Conservation (phyloP, 2,113 vertebrate species). For the Zingel zingel region DNA sequence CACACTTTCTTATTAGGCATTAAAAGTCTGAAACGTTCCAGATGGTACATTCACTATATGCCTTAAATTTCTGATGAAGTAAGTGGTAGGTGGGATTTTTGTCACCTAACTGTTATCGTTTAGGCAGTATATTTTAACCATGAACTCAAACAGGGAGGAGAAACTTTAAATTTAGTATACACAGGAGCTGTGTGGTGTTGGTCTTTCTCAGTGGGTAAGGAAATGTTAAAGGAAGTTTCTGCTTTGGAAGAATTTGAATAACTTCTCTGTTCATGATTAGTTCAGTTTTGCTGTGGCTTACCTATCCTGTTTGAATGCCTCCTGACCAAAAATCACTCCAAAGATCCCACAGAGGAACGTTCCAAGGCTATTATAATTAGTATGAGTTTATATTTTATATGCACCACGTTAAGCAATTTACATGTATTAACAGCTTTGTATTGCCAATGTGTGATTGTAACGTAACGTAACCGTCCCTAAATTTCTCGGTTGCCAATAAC, state of each 20-base stretch:
- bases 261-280: background rate
- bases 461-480: too few relatives aligned
- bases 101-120: background rate
- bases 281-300: background rate
- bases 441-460: too few relatives aligned
- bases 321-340: background rate
- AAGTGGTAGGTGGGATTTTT: background rate
- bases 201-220: background rate
- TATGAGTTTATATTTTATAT: background rate
- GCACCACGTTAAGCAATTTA: too few relatives aligned
- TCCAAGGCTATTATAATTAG: background rate
- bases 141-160: slow-evolving; percentile 5
- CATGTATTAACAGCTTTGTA: too few relatives aligned
- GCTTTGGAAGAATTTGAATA: background rate
- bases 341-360: background rate
- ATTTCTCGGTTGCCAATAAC: too few relatives aligned
- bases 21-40: background rate
- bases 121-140: background rate
- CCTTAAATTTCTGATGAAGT: background rate
- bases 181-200: background rate
- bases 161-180: background rate
- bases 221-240: background rate
- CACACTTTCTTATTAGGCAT: background rate
- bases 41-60: background rate
- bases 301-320: background rate